Base-by-base conservation (phyloP, 2,888 invertebrate species). In the Halocaridina rubra region DNA sequence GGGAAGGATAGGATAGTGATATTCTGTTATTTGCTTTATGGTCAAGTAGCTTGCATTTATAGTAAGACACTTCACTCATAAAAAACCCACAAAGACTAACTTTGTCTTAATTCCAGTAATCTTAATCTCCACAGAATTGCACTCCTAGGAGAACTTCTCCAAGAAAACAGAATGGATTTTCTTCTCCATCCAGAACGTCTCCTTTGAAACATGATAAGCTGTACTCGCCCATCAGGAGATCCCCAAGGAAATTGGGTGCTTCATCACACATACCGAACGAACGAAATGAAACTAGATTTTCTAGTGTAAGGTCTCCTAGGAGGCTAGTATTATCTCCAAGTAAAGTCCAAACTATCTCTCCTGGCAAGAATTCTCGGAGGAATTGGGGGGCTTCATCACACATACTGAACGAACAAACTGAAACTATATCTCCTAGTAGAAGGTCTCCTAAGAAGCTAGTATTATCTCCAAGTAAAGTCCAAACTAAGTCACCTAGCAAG, bases 381-480 rank as follows among this genome's bases (percentile, higher is more conserved):
- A 76, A 76, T 32, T 8, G 10, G 19, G n/a, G n/a, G n/a, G n/a
- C n/a, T n/a, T n/a, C n/a, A n/a, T n/a, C n/a, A n/a, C n/a, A n/a
- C 3, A 46, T n/a, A 76, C 8, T 39, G 0, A 72, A 22, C 16
- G 61, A 76, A 30, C 46, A 46, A n/a, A 19, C 13, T 7, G 33
- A 53, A 24, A 27, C 16, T 4, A 16, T 24, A 16, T 24, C 75
- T 53, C 75, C 75, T 24, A 46, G 24, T 10, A 75, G 27, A 27
- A 77, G 19, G 29, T 59, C 77, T 77, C 77, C 77, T 57, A 57
- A 59, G 29, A 77, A 57, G 33, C n/a, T n/a, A n/a, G n/a, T n/a
- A n/a, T n/a, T n/a, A 74, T 19, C 46, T 22, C 46, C 46, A 74
- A 74, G 74, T 19, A 61, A 19, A n/a, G 10, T n/a, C 10, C 61